Conservation (phyloP, 2,797 vertebrate species). For the Cynopterus sphinx region DNA sequence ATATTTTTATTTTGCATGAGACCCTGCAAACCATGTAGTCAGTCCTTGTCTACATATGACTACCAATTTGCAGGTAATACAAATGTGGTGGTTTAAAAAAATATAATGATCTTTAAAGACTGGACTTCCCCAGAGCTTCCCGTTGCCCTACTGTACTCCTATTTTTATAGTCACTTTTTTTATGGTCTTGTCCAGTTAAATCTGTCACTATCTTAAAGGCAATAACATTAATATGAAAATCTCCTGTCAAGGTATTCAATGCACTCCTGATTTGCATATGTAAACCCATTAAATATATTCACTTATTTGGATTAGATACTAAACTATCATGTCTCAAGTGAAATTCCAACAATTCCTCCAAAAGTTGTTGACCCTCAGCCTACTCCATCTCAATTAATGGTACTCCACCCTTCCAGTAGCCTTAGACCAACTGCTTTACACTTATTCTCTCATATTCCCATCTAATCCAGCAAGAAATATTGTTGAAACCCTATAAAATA, state of each 20-base stretch:
- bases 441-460: background rate
- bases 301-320: background rate
- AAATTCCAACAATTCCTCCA: background rate
- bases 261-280: background rate
- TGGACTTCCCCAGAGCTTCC: background rate
- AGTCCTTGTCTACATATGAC: background rate
- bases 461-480: background rate
- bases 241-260: background rate
- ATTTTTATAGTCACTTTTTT: background rate
- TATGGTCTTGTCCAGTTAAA: background rate
- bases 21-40: background rate
- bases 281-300: background rate
- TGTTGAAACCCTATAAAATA: background rate
- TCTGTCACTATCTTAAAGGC: background rate
- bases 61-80: background rate
- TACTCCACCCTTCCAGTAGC: background rate
- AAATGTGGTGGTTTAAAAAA: background rate
- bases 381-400: background rate
- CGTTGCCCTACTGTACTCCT: background rate
- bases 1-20: background rate
- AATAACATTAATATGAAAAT: background rate
- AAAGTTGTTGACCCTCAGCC: background rate
- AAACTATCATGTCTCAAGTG: background rate
- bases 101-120: background rate
- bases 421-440: background rate